Percentiles rank a stretch among this genome's conserved stretches.
These are phyloP conservation scores for Ceramica pisi DNA, from an alignment of 2,888 invertebrate genomes.

Conservation along the genomic window DNA sequence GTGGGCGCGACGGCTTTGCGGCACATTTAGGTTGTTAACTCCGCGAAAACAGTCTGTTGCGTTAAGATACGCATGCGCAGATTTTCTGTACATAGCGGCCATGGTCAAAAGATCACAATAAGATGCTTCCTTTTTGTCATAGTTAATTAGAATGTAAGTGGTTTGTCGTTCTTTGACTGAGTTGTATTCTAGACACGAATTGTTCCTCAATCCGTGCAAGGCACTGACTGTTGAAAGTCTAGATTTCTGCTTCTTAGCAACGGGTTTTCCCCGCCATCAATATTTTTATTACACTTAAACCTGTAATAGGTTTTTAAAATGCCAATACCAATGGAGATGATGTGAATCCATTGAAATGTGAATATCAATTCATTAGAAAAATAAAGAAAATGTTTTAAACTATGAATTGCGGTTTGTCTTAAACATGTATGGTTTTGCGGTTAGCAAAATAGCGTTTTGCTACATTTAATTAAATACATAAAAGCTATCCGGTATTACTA, in stretches of 20 bases:
- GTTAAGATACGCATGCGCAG: neutral
- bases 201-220: slow-evolving; percentile 42
- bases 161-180: neutral
- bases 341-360: neutral
- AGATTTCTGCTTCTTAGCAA: slow-evolving; percentile 30
- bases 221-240: slow-evolving; percentile 50
- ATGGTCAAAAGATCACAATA: slow-evolving; percentile 3
- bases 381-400: neutral
- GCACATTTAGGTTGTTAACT: slow-evolving; percentile 6
- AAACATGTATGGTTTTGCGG: slow-evolving; percentile 26
- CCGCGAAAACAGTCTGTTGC: slow-evolving; percentile 18
- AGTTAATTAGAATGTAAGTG: slow-evolving; percentile 12
- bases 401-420: slow-evolving; percentile 15
- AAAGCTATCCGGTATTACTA: neutral
- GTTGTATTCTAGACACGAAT: slow-evolving; percentile 49
- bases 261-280: slow-evolving; percentile 39
- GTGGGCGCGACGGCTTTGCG: slow-evolving; percentile 6
- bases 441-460: neutral
- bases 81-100: slow-evolving; percentile 8
- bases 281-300: slow-evolving; percentile 33
- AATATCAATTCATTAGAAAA: slow-evolving; percentile 1
- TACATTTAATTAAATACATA: neutral
- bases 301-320: slow-evolving; percentile 5
- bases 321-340: neutral
- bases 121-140: slow-evolving; percentile 6